phyloP scores from a whole-genome alignment of 2,113 vertebrate genomes.

The Camelus bactrianus region DNA sequence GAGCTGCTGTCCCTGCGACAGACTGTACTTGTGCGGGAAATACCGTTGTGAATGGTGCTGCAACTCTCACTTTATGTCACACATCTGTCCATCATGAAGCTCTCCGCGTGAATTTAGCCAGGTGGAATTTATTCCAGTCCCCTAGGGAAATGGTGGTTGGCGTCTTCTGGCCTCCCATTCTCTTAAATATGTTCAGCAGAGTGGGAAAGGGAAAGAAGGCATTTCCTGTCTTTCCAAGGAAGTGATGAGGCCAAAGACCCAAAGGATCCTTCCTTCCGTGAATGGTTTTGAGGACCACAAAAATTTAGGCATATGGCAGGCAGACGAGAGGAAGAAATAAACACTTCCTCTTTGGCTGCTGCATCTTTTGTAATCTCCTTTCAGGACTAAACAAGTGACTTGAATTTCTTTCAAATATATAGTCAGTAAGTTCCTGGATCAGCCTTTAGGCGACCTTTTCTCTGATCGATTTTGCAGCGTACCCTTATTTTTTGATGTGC shows the following conservation, averaged over 20 bases:
- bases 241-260: background rate
- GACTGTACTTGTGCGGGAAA: background rate
- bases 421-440: background rate
- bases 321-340: background rate
- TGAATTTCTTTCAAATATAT: background rate
- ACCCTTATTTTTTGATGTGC: background rate
- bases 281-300: background rate
- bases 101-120: background rate
- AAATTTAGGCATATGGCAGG: background rate
- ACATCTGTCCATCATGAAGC: background rate
- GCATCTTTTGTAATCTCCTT: background rate
- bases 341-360: background rate
- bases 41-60: fast-evolving
- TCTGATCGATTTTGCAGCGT: background rate
- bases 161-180: background rate
- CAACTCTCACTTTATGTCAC: fast-evolving
- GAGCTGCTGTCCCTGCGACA: background rate
- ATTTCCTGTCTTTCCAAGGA: background rate
- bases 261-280: background rate
- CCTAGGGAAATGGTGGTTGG: background rate
- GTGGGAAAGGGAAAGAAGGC: background rate
- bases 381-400: background rate
- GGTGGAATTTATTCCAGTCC: background rate
- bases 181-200: background rate
- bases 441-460: background rate